phyloP scores from a whole-genome alignment of 2,797 vertebrate genomes.

The Spinibarbus caldwelli region DNA sequence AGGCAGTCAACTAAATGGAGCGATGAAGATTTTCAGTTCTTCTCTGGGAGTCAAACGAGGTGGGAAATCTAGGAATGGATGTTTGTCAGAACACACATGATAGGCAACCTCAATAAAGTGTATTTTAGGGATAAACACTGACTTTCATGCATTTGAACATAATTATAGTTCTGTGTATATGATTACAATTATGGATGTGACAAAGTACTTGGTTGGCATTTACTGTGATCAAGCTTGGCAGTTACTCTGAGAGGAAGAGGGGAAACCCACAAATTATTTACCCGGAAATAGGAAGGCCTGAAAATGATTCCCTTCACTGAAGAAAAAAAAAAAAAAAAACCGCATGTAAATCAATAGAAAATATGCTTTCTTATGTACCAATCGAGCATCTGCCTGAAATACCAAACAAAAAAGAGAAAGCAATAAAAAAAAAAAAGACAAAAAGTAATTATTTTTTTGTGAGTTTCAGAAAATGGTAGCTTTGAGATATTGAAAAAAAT shows the following conservation, averaged over 20 bases:
- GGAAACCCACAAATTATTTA: slow-evolving; percentile 19
- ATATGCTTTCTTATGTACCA: neutral
- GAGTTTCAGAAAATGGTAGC: neutral
- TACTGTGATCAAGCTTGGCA: slow-evolving; percentile 11
- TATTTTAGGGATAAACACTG: slow-evolving; percentile 11
- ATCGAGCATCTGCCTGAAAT: neutral
- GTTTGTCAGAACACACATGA: slow-evolving; percentile 10
- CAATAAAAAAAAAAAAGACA: neutral
- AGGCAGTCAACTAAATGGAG: neutral
- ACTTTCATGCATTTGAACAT: slow-evolving; percentile 30
- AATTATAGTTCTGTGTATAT: slow-evolving; percentile 40
- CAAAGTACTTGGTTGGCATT: slow-evolving; percentile 27
- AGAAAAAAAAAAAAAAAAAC: too few species aligned
- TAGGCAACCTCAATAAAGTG: neutral
- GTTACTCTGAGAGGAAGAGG: slow-evolving; percentile 13
- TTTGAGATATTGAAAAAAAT: neutral
- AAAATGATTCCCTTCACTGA: neutral
- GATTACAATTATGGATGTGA: slow-evolving; percentile 31
- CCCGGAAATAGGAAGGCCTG: neutral
- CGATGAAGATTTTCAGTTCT: neutral
- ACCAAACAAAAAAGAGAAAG: neutral
- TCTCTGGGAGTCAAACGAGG: neutral
- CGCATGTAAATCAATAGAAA: neutral
- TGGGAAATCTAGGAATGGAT: neutral
- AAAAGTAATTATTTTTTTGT: neutral